Evolutionary conservation across 2,888 invertebrate genomes (phyloP), one percentile per base, ranked within the genome.

Genomic region (Harpagoxenus sublaevis): DNA sequence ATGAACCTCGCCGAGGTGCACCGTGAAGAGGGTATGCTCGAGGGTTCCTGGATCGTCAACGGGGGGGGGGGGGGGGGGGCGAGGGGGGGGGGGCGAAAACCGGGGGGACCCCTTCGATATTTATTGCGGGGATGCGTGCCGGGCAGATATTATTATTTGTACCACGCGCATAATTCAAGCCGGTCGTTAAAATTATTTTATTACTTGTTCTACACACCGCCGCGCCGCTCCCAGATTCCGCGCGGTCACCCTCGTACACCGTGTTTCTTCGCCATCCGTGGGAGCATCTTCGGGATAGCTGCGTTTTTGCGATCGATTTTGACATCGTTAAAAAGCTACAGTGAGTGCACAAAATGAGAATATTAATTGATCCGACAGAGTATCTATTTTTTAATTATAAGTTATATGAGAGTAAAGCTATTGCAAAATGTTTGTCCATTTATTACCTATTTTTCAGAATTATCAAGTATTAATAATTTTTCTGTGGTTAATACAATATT

Each of bases 101-200:
- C 71, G 81, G 90, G 81, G 90, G 87, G 82, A 79, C 75, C 84
- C 84, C 68, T 85, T 87, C 88, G 92, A 93, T 94, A 94, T 94
- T 94, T 94, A 94, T 94, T 92, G 93, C 93, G 87, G 92, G 92
- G 92, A 92, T 92, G 92, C 93, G 93, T 93, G 92, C 92, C 89
- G 78, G 88, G 85, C 91, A 93, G 93, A 92, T 93, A 94, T 94
- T 91, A 93, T 93, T 94, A 93, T 94, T 93, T 92, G 93, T 92
- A 92, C 92, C 93, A 92, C 92, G 83, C 83, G 92, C 92, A 94
- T 94, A 94, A 94, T 94, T 94, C 94, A 94, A 92, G 89, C 87
- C 90, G 93, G 92, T 94, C 94, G 94, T 93, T 93, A 93, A 94
- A 94, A 94, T 94, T 94, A 94, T 94, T 94, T 93, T 93, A 93